Base-by-base conservation (phyloP, 2,113 vertebrate species). In the Archocentrus centrarchus region DNA sequence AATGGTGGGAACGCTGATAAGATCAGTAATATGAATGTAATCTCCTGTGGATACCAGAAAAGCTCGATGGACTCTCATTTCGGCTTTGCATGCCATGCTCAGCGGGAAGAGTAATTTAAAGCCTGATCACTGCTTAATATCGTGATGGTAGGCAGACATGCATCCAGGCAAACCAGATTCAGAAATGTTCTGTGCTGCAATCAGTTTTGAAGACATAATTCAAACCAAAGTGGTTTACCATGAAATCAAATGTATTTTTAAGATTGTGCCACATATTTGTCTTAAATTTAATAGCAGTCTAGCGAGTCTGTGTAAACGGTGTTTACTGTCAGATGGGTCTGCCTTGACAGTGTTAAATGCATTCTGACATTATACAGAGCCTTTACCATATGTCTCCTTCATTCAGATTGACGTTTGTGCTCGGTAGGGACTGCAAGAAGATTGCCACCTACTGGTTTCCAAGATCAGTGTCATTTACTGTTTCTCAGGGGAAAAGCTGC, bases 21-120 rank as follows among this genome's bases (percentile, higher is more conserved):
- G 77, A 94, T 94, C 94, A 91, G 85, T 83, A 93, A 95, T 93
- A 93, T 90, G 79, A 86, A 84, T 91, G 47, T 84, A 84, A 87
- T 87, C 81, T 90, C 81, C 47, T 53, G 18, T 63, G 81, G 77
- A 90, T 82, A 63, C 80, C 77, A 80, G 20, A 79, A 47, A 77
- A 89, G 64, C 27, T 63, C 3, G 35, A 79, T 35, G 14, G 75
- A 82, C 60, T 76, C 80, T 83, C 77, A 62, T 41, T 66, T 61
- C 27, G 61, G 57, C 81, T 64, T 70, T 78, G 81, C 47, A 61
- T 85, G 82, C 60, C 27, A 39, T 73, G 59, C 79, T 81, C 64
- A 37, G 70, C 30, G 80, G 64, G 73, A 55, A 84, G 44, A 11
- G 7, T 82, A 2, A 81, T 89, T 87, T 73, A 63, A 85, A 84